Base-by-base conservation (phyloP, 1,140 invertebrate species). In the Drosophila novamexicana region DNA sequence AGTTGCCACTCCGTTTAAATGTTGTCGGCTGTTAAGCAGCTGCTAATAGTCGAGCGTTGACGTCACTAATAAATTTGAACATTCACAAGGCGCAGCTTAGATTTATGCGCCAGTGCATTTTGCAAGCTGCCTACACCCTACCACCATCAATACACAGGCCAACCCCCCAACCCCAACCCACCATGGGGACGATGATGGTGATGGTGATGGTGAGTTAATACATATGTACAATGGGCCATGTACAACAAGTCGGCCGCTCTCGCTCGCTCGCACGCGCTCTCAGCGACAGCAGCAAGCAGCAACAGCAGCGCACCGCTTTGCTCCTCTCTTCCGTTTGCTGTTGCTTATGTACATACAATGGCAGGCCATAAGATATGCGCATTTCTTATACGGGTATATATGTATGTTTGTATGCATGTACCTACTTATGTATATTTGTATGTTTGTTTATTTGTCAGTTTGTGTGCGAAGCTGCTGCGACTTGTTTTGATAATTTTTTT, bases 321-420 rank as follows among this genome's bases (percentile, higher is more conserved):
- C 63, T 62, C 70, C 68, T 67, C 72, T 64, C 61, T 71, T 74
- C 57, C 42, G 45, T 73, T 67, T 64, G 56, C 9, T 54, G 58
- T 63, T 63, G 74, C 81, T 81, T 86, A 86, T 85, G 83, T 89
- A 88, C 54, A 67, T 73, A 76, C 80, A 82, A 79, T 82, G 66
- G 82, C 76, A 76, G 69, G 80, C 86, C 86, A 88, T 88, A 89
- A 88, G 83, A 88, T 88, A 88, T 88, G 83, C 83, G 83, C 84
- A 89, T 88, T 88, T 89, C 80, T 88, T 88, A 88, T 88, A 86
- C 75, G 9, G 61, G 39, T 64, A 62, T 58, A 61, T 65, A 58
- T 7, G 16, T 22, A 22, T 58, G 47, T 71, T 39, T 54, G n/a
- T 61, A 56, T 56, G 40, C 54, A 66, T 47, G n/a, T 63, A 39